These are phyloP conservation scores for Agriopis marginaria DNA, from an alignment of 2,888 invertebrate species.

Conservation along the genomic window DNA sequence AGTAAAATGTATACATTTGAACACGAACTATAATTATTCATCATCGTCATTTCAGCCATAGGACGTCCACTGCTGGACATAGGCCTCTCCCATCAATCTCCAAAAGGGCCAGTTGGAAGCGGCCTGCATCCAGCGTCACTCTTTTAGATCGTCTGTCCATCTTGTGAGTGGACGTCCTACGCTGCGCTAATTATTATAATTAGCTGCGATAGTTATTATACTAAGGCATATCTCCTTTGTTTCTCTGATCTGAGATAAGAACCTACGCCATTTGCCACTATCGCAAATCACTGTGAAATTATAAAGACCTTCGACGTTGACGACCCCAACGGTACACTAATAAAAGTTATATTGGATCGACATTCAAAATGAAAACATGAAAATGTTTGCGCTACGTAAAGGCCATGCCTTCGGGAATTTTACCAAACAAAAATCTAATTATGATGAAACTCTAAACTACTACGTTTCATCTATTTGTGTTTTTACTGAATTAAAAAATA, in stretches of 20 bases:
- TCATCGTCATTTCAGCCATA: too few relatives aligned
- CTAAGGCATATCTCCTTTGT: too few relatives aligned
- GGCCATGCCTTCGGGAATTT: conserved; percentile 29
- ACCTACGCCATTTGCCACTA: conserved; percentile 4
- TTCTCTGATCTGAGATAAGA: neutral
- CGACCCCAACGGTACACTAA: conserved; percentile 49
- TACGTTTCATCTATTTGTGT: neutral
- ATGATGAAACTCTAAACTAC: conserved; percentile 16
- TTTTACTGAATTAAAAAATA: conserved; percentile 1
- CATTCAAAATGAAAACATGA: conserved; percentile 40
- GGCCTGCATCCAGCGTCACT: too few relatives aligned
- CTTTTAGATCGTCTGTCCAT: too few relatives aligned
- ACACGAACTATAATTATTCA: too few relatives aligned
- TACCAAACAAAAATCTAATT: conserved; percentile 21
- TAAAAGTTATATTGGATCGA: conserved; percentile 58
- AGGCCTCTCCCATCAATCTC: too few relatives aligned
- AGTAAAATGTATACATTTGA: too few relatives aligned
- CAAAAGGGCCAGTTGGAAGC: too few relatives aligned
- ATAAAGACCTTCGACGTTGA: conserved; percentile 51
- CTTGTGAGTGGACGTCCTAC: too few relatives aligned
- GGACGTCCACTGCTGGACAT: too few relatives aligned
- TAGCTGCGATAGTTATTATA: too few relatives aligned
- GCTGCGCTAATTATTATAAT: too few relatives aligned
- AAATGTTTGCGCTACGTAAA: conserved; percentile 49
- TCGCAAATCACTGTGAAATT: conserved; percentile 12